These are phyloP conservation scores for Dendroctonus valens DNA, from an alignment of 1,140 invertebrate genomes.

Conservation along the genomic window DNA sequence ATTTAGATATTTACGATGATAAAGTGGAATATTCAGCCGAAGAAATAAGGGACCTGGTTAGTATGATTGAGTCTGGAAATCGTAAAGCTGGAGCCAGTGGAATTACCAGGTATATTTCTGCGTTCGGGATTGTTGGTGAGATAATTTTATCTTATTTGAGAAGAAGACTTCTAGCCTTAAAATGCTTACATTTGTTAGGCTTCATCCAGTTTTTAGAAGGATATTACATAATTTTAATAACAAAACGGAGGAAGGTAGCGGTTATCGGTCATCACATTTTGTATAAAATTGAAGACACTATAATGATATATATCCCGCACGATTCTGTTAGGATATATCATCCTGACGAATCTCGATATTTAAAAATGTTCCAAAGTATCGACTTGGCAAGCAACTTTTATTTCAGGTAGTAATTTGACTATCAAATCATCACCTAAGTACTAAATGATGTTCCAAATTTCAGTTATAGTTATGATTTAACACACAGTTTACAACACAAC, in stretches of 20 bases:
- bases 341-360: conserved; percentile 88
- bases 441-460: conserved; percentile 2
- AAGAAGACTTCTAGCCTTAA: neutral
- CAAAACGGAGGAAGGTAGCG: conserved; percentile 86
- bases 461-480: conserved; percentile 94
- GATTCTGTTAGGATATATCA: conserved; percentile 74
- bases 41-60: conserved; percentile 81
- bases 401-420: conserved; percentile 66
- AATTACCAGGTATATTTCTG: conserved; percentile 75
- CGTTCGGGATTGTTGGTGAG: conserved; percentile 89
- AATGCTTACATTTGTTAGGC: conserved; percentile 59
- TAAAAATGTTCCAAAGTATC: conserved; percentile 94
- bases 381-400: conserved; percentile 98
- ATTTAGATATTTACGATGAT: conserved; percentile 82
- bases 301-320: conserved; percentile 91
- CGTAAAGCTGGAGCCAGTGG: conserved; percentile 59
- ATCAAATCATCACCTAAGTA: conserved; percentile 21
- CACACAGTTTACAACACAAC: conserved; percentile 92
- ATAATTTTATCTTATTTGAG: conserved; percentile 6
- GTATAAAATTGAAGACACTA: conserved; percentile 95
- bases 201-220: conserved; percentile 95
- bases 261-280: conserved; percentile 91
- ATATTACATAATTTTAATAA: conserved; percentile 94
- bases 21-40: conserved; percentile 86
- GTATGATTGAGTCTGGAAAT: conserved; percentile 82